phyloP scores from a whole-genome alignment of 2,888 invertebrate genomes.

The Ditula angustiorana region DNA sequence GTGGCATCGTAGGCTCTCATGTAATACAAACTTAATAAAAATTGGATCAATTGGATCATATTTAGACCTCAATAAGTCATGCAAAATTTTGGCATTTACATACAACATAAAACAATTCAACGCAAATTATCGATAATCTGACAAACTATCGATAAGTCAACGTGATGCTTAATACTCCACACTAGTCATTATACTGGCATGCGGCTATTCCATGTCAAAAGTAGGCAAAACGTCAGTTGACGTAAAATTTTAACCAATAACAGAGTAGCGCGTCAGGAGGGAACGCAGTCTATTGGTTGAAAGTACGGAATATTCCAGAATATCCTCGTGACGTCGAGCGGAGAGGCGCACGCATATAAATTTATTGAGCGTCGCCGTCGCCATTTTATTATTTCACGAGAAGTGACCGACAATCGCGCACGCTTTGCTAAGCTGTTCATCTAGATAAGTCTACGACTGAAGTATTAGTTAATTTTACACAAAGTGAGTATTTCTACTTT shows the following conservation, averaged over 20 bases:
- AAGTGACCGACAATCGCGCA: conserved; percentile 83
- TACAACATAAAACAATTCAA: no score
- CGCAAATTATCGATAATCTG: no score
- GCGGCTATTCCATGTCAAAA: no score
- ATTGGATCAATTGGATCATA: no score
- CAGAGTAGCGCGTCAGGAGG: conserved; percentile 46
- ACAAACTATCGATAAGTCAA: conserved; percentile 7
- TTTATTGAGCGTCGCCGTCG: conserved; percentile 55
- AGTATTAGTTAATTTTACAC: conserved; percentile 54
- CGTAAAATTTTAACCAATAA: conserved; percentile 64
- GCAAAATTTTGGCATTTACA: no score
- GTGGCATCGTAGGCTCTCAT: no score
- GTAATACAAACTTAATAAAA: no score
- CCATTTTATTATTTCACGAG: conserved; percentile 77
- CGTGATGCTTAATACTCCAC: background rate
- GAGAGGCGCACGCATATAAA: conserved; percentile 62
- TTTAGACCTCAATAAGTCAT: no score
- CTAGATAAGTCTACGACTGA: conserved; percentile 68
- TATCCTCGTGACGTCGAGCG: conserved; percentile 68
- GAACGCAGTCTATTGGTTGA: conserved; percentile 63
- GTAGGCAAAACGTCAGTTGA: conserved; percentile 22
- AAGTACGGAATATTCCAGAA: conserved; percentile 77
- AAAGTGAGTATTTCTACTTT: conserved; percentile 64
- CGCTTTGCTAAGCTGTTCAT: conserved; percentile 74
- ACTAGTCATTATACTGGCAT: conserved; percentile 16